Evolutionary conservation across 2,888 invertebrate genomes (phyloP).

Genomic region (Drosophila differens): DNA sequence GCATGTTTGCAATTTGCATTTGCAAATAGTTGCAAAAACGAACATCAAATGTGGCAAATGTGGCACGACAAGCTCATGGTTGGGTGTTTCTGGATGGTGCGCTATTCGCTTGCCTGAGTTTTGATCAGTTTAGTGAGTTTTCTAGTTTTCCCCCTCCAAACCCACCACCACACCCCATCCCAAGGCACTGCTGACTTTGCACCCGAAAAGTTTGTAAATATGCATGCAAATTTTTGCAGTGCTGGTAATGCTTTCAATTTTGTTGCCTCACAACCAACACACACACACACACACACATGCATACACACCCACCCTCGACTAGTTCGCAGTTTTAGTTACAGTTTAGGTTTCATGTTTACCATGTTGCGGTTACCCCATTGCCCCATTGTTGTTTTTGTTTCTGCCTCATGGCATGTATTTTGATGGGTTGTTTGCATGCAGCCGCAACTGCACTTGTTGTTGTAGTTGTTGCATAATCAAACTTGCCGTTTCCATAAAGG

Average conservation of each 20-base stretch:
- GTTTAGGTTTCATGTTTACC: constrained; percentile 79
- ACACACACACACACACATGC: constrained; percentile 11
- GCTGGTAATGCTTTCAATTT: constrained; percentile 73
- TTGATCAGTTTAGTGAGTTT: constrained; percentile 42
- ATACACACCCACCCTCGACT: constrained; percentile 22
- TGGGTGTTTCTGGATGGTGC: constrained; percentile 6
- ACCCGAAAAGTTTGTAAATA: constrained; percentile 73
- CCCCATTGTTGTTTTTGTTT: constrained; percentile 26
- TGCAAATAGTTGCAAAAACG: constrained; percentile 81
- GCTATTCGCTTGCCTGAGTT: neutral
- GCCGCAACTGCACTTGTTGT: constrained; percentile 17
- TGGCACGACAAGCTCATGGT: constrained; percentile 46
- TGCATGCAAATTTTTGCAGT: constrained; percentile 76
- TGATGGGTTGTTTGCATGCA: constrained; percentile 50
- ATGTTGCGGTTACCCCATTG: constrained; percentile 65
- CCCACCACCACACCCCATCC: neutral
- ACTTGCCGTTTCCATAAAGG: constrained; percentile 72
- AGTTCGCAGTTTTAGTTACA: constrained; percentile 74
- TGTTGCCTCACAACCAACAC: constrained; percentile 46
- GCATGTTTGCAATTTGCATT: constrained; percentile 82
- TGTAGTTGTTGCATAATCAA: constrained; percentile 66
- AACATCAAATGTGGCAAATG: constrained; percentile 77
- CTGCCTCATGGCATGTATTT: constrained; percentile 65
- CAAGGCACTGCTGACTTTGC: constrained; percentile 50
- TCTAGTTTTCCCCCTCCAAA: constrained; percentile 23